These are phyloP conservation scores for Neuroscelio doddi DNA, from an alignment of 2,888 invertebrate species.

Conservation along the genomic window DNA sequence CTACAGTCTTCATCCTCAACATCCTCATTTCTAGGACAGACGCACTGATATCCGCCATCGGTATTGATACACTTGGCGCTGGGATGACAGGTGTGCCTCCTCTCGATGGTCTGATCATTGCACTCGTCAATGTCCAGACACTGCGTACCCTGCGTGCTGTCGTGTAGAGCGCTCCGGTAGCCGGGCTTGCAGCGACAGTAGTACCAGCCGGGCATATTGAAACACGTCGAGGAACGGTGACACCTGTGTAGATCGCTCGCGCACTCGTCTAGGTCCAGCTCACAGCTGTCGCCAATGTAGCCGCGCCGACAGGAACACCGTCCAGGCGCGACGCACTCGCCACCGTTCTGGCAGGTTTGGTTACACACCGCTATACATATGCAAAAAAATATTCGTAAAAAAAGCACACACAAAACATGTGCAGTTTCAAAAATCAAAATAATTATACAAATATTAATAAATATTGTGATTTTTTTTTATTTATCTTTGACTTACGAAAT, in stretches of 20 bases:
- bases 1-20: constrained; percentile 75
- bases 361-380: constrained; percentile 81
- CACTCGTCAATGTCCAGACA: constrained; percentile 91
- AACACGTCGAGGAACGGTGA: constrained; percentile 83
- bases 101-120: constrained; percentile 75
- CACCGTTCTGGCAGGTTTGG: constrained; percentile 88
- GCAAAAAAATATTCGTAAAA: too few species aligned
- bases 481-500: too few species aligned
- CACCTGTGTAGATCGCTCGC: constrained; percentile 81
- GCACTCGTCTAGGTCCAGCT: constrained; percentile 91
- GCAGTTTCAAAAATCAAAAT: too few species aligned
- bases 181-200: constrained; percentile 89
- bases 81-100: constrained; percentile 84
- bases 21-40: constrained; percentile 75
- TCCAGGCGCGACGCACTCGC: constrained; percentile 84
- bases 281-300: constrained; percentile 87
- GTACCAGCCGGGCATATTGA: constrained; percentile 93
- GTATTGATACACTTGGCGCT: constrained; percentile 86
- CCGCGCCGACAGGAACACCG: constrained; percentile 86
- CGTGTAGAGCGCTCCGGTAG: constrained; percentile 77
- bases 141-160: constrained; percentile 75
- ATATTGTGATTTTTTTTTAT: too few species aligned
- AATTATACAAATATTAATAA: too few species aligned
- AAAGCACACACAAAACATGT: too few species aligned
- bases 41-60: constrained; percentile 85